Evolutionary conservation across 2,888 invertebrate genomes (phyloP).

Genomic region (Leptothorax acervorum): DNA sequence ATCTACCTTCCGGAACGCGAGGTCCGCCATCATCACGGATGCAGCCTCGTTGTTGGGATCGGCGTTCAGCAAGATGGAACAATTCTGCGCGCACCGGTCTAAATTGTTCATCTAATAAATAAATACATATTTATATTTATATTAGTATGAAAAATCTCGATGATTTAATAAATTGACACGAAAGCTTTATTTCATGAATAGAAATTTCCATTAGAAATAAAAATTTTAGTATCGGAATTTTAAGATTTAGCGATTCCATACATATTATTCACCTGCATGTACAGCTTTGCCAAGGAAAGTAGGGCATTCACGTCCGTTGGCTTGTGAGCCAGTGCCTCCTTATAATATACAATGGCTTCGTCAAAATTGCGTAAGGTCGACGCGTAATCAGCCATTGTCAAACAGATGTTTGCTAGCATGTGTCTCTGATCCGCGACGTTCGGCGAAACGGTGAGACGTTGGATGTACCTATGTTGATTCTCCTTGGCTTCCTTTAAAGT

Average conservation of each 20-base stretch:
- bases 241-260: neutral
- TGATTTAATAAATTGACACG: neutral
- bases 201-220: neutral
- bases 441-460: constrained; percentile 90
- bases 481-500: constrained; percentile 92
- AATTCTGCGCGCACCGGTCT: constrained; percentile 95
- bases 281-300: constrained; percentile 91
- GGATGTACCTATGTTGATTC: constrained; percentile 91
- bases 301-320: constrained; percentile 92
- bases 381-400: constrained; percentile 91
- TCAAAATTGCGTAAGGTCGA: constrained; percentile 89
- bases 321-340: constrained; percentile 93
- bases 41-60: constrained; percentile 97
- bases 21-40: constrained; percentile 98
- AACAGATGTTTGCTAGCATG: constrained; percentile 88
- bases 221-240: neutral
- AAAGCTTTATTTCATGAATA: neutral
- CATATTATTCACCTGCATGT: constrained; percentile 89
- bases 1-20: constrained; percentile 96
- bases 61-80: constrained; percentile 92
- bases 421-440: constrained; percentile 85
- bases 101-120: constrained; percentile 90
- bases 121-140: constrained; percentile 14
- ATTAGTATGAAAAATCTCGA: neutral
- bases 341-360: constrained; percentile 92